Percentiles rank a stretch among this genome's conserved stretches.
Conservation (phyloP, 1,140 invertebrate genomes). For the Manduca sexta region DNA sequence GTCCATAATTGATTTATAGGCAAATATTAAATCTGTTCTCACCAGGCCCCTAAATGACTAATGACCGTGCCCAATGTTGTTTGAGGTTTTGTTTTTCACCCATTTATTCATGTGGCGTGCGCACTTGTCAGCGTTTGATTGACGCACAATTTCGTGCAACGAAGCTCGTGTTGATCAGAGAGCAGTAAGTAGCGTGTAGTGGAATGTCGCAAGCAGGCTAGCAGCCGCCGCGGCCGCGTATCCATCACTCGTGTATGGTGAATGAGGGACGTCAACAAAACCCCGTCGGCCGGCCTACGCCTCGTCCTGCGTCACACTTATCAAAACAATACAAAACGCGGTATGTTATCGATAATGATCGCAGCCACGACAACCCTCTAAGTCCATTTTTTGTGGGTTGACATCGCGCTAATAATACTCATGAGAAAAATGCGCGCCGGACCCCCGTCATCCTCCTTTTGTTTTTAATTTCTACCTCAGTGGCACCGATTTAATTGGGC, state of each 20-base stretch:
- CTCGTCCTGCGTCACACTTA: slow-evolving; percentile 58
- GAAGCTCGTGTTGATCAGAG: slow-evolving; percentile 1
- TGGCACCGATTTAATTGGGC: slow-evolving; percentile 72
- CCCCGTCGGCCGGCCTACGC: slow-evolving; percentile 35
- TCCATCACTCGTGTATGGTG: slow-evolving; percentile 51
- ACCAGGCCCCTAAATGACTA: slow-evolving; percentile 41
- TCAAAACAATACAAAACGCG: slow-evolving; percentile 71
- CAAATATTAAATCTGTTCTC: slow-evolving; percentile 67
- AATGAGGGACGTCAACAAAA: slow-evolving; percentile 60
- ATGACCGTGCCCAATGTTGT: slow-evolving; percentile 40
- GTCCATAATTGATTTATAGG: slow-evolving; percentile 63
- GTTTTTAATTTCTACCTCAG: slow-evolving; percentile 73
- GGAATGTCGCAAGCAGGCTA: slow-evolving; percentile 14
- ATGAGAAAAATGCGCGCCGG: slow-evolving; percentile 70
- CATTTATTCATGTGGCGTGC: slow-evolving; percentile 27
- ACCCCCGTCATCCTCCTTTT: slow-evolving; percentile 68
- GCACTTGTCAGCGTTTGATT: slow-evolving; percentile 33
- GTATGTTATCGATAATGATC: slow-evolving; percentile 67
- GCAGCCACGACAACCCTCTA: slow-evolving; percentile 55
- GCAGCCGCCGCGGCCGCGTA: slow-evolving; percentile 19
- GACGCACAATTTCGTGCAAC: slow-evolving; percentile 30
- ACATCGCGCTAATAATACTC: slow-evolving; percentile 72
- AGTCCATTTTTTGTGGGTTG: slow-evolving; percentile 67
- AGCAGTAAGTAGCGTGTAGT: slow-evolving; percentile 9
- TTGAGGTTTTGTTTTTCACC: slow-evolving; percentile 45